A percentile compares a stretch with the other conserved stretches of the same genome.
These are phyloP conservation scores for Dastarcus helophoroides DNA, from an alignment of 2,888 invertebrate species.

Conservation along the genomic window DNA sequence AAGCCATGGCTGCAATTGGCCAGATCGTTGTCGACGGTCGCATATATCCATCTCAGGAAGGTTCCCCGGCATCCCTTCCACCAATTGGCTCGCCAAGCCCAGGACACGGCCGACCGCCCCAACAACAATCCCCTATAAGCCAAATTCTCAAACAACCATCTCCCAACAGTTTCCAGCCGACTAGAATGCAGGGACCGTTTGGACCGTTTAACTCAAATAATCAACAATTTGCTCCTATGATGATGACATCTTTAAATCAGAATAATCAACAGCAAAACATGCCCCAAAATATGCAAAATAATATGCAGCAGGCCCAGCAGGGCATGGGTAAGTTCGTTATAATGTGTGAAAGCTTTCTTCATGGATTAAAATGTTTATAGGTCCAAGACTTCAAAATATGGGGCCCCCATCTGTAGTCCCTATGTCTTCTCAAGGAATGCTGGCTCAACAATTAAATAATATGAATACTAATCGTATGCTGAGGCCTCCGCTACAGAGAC, in stretches of 20 bases:
- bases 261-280: constrained; percentile 16
- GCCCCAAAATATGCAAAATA: constrained; percentile 11
- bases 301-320: constrained; percentile 3
- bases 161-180: constrained; percentile 10
- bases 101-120: constrained; percentile 34
- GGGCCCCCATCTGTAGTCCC: constrained; percentile 16
- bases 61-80: constrained; percentile 18
- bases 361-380: constrained; percentile 4
- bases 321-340: constrained; percentile 9
- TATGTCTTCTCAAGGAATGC: constrained; percentile 21
- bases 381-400: constrained; percentile 19
- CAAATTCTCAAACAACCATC: constrained; percentile 21
- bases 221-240: constrained; percentile 8
- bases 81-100: constrained; percentile 30
- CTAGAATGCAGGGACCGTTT: constrained; percentile 13
- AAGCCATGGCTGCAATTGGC: constrained; percentile 67
- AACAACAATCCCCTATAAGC: constrained; percentile 28
- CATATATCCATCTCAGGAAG: constrained; percentile 47
- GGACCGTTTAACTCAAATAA: constrained; percentile 11
- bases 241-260: background rate
- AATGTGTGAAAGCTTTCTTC: constrained; percentile 8
- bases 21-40: constrained; percentile 76
- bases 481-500: constrained; percentile 19
- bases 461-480: constrained; percentile 13
- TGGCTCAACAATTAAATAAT: constrained; percentile 29